Evolutionary conservation across 64 coral and sea anemone genomes (phyloP).

Genomic region (Montipora foliosa): DNA sequence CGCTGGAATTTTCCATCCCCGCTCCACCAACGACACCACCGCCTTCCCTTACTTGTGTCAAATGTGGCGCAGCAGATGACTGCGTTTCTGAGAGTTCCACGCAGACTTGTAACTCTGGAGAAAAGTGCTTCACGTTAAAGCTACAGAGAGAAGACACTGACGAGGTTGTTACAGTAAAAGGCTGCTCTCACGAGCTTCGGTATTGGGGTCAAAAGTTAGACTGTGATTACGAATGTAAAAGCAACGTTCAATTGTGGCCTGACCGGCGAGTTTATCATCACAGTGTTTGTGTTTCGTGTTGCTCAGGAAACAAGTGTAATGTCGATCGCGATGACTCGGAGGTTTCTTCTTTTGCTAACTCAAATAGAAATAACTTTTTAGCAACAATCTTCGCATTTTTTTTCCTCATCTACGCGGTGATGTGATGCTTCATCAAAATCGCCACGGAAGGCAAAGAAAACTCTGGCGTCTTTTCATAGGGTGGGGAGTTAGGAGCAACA

Average conservation of each 20-base stretch:
- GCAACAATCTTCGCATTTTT: not conserved
- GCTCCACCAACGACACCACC: slow-evolving; percentile 60
- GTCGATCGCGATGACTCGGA: not conserved
- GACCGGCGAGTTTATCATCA: not conserved
- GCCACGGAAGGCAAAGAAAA: not conserved
- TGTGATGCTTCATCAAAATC: not conserved
- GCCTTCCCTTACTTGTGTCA: slow-evolving; percentile 51
- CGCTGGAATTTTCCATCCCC: slow-evolving; percentile 55
- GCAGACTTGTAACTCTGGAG: slow-evolving; percentile 6
- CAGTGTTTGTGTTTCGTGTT: slow-evolving; percentile 74
- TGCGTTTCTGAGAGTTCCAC: not conserved
- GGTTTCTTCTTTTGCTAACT: not conserved
- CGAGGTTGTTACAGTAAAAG: slow-evolving; percentile 58
- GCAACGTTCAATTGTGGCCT: slow-evolving; percentile 3
- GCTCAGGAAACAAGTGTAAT: slow-evolving; percentile 76
- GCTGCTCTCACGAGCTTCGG: slow-evolving; percentile 54
- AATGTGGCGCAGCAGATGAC: slow-evolving; percentile 1
- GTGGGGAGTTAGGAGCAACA: too few relatives aligned
- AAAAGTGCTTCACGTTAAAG: slow-evolving; percentile 71
- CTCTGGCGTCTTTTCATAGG: too few relatives aligned
- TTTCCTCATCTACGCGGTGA: not conserved
- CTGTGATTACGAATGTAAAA: slow-evolving; percentile 73
- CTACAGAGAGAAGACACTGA: slow-evolving; percentile 34
- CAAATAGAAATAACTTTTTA: not conserved
- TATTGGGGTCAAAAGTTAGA: slow-evolving; percentile 64